Evolutionary conservation across 2,797 vertebrate genomes (phyloP), one percentile per base, ranked within the genome.

Genomic region (Zalophus californianus): DNA sequence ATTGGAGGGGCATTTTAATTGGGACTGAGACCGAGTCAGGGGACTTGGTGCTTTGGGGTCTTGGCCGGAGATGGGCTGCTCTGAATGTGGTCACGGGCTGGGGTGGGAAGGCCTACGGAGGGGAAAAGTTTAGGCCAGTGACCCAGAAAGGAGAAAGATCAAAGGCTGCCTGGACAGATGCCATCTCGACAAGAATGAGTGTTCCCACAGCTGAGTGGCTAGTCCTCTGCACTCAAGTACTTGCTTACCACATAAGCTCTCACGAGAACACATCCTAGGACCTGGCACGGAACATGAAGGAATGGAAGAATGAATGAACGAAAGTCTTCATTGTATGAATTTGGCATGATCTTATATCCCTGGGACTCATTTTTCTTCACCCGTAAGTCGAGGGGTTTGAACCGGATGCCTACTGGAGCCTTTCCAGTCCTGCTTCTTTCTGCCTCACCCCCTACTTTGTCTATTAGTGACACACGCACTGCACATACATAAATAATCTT

Each of bases 61-160:
- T 79, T 90, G 88, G 77, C 38, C 8, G 2, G 73, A 90, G 60
- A 50, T 18, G 70, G 54, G 66, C 58, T 11, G 54, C 35, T 75
- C 23, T 15, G 44, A 44, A 23, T n/a, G 82, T 50, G 78, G 56
- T 44, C 78, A 78, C 10, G 2, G 56, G 54, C 84, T 89, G 48
- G 44, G 10, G 38, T 13, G 23, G 84, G 80, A 90, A 89, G 66
- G 58, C 13, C 66, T 10, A 32, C 9, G 70, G 41, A 18, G 54
- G 38, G 41, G 20, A 41, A 80, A 72, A 48, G 6, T 14, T 68
- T 52, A 32, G 68, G 14, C 75, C 60, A 15, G 52, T 97, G 96
- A 93, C 80, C 90, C 87, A 92, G 95, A 87, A 38, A 20, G 66
- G 38, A 85, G 78, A 79, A 86, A 27, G 91, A 68, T 94, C 96